Percentiles rank a stretch among this genome's conserved stretches.
These are phyloP conservation scores for Lordiphosa mommai DNA, from an alignment of 1,140 invertebrate genomes.

Conservation along the genomic window DNA sequence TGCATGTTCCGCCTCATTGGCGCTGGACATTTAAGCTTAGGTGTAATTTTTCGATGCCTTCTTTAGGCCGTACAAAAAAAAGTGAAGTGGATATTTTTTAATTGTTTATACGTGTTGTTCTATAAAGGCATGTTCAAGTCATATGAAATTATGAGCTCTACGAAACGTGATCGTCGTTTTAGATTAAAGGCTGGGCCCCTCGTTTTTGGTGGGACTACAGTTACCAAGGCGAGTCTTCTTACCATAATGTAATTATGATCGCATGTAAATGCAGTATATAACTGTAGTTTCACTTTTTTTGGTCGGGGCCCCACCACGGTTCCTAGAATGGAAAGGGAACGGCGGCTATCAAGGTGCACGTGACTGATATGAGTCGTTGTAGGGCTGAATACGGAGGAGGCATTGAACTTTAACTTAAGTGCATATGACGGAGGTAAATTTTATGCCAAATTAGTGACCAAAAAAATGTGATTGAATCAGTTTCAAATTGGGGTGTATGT, in stretches of 20 bases:
- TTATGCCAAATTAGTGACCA: too few species aligned
- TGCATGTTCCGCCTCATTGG: conserved; percentile 55
- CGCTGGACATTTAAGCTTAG: conserved; percentile 58
- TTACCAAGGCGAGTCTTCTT: conserved; percentile 30
- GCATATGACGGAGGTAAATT: too few species aligned
- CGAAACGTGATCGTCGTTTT: conserved; percentile 52
- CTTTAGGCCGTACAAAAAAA: conserved; percentile 22
- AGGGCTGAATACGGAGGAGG: too few species aligned
- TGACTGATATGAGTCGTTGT: not conserved
- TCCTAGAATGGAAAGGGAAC: conserved; percentile 48
- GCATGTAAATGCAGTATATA: conserved; percentile 57
- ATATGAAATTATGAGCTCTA: conserved; percentile 54
- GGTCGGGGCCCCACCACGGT: conserved; percentile 33
- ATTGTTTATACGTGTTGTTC: conserved; percentile 66
- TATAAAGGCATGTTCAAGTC: conserved; percentile 50
- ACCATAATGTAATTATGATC: conserved; percentile 45
- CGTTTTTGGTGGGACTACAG: conserved; percentile 45
- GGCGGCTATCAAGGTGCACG: conserved; percentile 12
- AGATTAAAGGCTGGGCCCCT: conserved; percentile 34
- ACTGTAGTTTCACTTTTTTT: conserved; percentile 70
- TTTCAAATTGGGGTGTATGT: too few species aligned
- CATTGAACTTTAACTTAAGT: too few species aligned
- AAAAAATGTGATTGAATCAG: too few species aligned
- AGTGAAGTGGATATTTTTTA: conserved; percentile 37
- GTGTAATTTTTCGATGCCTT: conserved; percentile 53